These are phyloP conservation scores for Melanostoma mellinum DNA, from an alignment of 2,888 invertebrate species.

Conservation along the genomic window DNA sequence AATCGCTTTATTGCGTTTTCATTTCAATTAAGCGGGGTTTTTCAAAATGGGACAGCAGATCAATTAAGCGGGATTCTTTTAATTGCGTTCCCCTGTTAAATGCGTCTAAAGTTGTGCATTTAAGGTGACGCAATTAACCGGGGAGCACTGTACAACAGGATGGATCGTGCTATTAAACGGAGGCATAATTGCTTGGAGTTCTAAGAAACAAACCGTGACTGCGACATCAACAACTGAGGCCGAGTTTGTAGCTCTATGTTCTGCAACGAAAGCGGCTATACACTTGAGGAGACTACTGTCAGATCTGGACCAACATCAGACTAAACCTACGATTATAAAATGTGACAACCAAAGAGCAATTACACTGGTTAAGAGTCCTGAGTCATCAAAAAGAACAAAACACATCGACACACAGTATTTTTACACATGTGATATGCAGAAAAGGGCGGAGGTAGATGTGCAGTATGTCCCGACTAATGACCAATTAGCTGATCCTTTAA, in stretches of 20 bases:
- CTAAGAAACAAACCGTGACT: conserved; percentile 20
- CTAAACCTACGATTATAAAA: conserved; percentile 23
- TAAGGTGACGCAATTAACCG: too few relatives aligned
- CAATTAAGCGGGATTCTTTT: too few relatives aligned
- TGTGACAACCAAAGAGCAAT: conserved; percentile 50
- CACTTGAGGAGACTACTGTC: conserved; percentile 14
- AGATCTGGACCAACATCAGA: conserved; percentile 21
- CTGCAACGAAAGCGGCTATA: conserved; percentile 4
- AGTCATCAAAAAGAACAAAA: conserved; percentile 47
- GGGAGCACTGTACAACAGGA: too few relatives aligned
- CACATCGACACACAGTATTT: conserved; percentile 47
- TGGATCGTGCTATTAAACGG: too few relatives aligned
- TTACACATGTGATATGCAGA: conserved; percentile 44
- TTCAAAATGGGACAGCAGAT: too few relatives aligned
- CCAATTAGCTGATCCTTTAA: conserved; percentile 36
- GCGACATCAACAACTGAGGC: conserved; percentile 24
- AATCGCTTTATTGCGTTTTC: too few relatives aligned
- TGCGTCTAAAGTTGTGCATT: too few relatives aligned
- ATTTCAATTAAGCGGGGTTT: too few relatives aligned
- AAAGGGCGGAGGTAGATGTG: conserved; percentile 31
- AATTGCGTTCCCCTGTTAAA: too few relatives aligned
- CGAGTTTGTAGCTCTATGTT: conserved; percentile 39
- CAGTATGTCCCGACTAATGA: conserved; percentile 28
- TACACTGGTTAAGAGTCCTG: conserved; percentile 51
- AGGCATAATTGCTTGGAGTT: conserved; percentile 20